Evolutionary conservation across 2,113 vertebrate species (phyloP), one percentile per base, ranked within the genome.

Genomic region (Taurulus bubalis): DNA sequence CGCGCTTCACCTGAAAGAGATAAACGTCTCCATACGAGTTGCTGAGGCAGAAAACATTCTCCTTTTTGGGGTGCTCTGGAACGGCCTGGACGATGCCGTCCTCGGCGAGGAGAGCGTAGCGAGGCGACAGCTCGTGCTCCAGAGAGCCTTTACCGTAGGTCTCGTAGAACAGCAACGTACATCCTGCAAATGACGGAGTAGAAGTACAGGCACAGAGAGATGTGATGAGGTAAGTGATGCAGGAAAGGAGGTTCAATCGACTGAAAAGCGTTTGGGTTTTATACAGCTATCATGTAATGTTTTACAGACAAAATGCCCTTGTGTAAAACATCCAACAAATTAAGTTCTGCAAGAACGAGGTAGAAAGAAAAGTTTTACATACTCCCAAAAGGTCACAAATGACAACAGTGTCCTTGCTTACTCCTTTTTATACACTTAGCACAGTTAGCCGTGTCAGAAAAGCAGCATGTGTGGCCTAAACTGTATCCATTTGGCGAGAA

Each of bases 41-140:
- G 95, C 98, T 99, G 80, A 99, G 97, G 88, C 98, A 99, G 93
- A 99, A 99, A 26, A 99, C 97, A 0, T 98, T 97, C 88, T 99
- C 98, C 85, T 98, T 99, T 91, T 98, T 99, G 30, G 98, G 98
- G 79, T 99, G 97, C 58, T 99, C 98, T 0, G 98, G 98, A 67
- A 98, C 96, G 7, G 98, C 96, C 89, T 99, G 98, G 58, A 99
- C 97, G 3, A 99, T 93, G 87, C 97, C 96, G 92, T 98, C 97
- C 88, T 99, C 97, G 0, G 96, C 96, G 84, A 98, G 94, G 69
- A 99, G 94, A 47, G 98, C 97, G 0, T 97, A 98, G 75, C 97
- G 94, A 16, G 98, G 98, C 4, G 94, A 94, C 30, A 93, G 84
- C 77, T 94, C 96, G 92, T 97, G 97, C 42, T 99, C 98, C 2